A percentile compares a stretch with the other conserved stretches of the same genome.
These are phyloP conservation scores for Anser cygnoides DNA, from an alignment of 2,113 vertebrate genomes.

Conservation along the genomic window DNA sequence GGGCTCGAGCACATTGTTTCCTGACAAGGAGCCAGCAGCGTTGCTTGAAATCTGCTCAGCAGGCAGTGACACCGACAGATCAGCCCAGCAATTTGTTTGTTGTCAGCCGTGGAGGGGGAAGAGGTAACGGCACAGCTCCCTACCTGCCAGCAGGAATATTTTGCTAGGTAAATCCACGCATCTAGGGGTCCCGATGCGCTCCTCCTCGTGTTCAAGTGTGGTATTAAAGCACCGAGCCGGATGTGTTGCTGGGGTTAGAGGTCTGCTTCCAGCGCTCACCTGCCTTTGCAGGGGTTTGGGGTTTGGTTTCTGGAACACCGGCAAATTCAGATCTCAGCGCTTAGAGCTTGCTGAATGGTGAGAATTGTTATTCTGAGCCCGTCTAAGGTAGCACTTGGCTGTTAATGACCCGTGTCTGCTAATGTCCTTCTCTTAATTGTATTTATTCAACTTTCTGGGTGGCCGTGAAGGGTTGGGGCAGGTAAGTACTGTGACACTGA, in stretches of 20 bases:
- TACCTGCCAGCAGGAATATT: slow-evolving; percentile 8
- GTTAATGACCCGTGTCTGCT: accelerated
- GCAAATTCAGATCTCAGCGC: background rate
- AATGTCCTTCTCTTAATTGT: accelerated
- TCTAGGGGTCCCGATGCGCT: background rate
- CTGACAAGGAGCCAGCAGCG: slow-evolving; percentile 63
- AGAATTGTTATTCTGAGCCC: background rate
- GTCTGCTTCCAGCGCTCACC: background rate
- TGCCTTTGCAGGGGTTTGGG: background rate
- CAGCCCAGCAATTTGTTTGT: slow-evolving; percentile 67
- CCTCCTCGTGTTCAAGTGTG: background rate
- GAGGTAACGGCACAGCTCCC: background rate
- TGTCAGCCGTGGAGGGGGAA: slow-evolving; percentile 29
- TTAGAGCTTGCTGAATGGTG: background rate
- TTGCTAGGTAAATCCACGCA: background rate
- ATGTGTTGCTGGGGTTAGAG: background rate
- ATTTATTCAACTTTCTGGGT: accelerated
- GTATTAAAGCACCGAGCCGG: background rate
- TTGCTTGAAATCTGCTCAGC: slow-evolving; percentile 68
- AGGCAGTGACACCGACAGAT: slow-evolving; percentile 60
- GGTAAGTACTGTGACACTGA: accelerated
- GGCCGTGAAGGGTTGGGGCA: background rate
- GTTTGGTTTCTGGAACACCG: background rate
- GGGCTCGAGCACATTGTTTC: slow-evolving; percentile 38
- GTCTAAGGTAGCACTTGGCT: background rate